phyloP scores from a whole-genome alignment of 2,888 invertebrate genomes.

The Sthenelais limicola region DNA sequence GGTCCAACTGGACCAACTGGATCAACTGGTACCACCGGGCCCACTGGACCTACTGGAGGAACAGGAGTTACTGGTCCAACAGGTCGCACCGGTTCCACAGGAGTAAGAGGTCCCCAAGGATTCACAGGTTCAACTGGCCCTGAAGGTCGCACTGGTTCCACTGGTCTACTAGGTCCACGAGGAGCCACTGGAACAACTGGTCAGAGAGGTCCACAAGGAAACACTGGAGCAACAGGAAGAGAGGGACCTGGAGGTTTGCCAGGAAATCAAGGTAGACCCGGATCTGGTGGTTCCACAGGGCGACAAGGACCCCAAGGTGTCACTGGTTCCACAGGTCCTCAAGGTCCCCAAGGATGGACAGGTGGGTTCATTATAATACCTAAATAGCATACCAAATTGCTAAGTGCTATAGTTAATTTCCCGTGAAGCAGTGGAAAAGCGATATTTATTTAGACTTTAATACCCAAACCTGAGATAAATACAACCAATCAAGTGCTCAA shows the following conservation, averaged over 20 bases:
- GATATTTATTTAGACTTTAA: too few species aligned
- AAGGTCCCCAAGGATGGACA: constrained; percentile 9
- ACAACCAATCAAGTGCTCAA: too few species aligned
- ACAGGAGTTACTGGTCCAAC: constrained; percentile 29
- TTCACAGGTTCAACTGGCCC: constrained; percentile 38
- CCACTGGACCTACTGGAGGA: constrained; percentile 23
- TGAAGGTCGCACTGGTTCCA: constrained; percentile 28
- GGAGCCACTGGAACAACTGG: constrained; percentile 41
- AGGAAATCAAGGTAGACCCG: constrained; percentile 29
- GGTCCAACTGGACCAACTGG: constrained; percentile 46
- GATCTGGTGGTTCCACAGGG: constrained; percentile 27
- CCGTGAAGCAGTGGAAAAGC: too few species aligned
- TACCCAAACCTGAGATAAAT: too few species aligned
- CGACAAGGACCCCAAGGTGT: constrained; percentile 11
- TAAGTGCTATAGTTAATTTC: too few species aligned
- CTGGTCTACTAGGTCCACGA: constrained; percentile 43
- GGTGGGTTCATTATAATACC: background rate
- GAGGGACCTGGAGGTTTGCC: constrained; percentile 31
- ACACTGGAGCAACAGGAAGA: constrained; percentile 32
- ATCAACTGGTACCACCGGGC: constrained; percentile 32
- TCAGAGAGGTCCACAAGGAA: constrained; percentile 29
- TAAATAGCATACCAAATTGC: too few species aligned
- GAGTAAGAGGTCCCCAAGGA: constrained; percentile 43
- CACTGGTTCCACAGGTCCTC: constrained; percentile 35
- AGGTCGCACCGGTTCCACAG: constrained; percentile 23